phyloP scores from a whole-genome alignment of 1,140 invertebrate genomes.

The Bacillus rossius region DNA sequence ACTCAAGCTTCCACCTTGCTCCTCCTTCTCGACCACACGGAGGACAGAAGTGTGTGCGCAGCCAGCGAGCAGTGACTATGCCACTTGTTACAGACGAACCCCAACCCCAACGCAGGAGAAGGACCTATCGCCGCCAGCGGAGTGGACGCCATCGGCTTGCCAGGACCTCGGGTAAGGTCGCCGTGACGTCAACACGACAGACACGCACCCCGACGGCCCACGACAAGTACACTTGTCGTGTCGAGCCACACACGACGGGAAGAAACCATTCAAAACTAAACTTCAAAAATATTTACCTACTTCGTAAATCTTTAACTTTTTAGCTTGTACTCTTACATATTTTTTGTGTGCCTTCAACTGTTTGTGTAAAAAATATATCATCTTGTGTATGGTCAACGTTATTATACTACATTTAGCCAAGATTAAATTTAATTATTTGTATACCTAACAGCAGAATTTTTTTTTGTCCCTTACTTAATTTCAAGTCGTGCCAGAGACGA shows the following conservation, averaged over 20 bases:
- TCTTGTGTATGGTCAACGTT: too few species aligned
- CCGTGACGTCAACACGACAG: background rate
- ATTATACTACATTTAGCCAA: too few species aligned
- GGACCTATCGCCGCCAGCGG: conserved; percentile 7
- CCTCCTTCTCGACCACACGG: too few species aligned
- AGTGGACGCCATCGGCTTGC: conserved; percentile 13
- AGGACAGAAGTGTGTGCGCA: too few species aligned
- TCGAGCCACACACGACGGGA: background rate
- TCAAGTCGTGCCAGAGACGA: too few species aligned
- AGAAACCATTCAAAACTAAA: background rate
- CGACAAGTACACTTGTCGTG: background rate
- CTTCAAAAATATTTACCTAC: too few species aligned
- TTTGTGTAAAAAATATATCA: too few species aligned
- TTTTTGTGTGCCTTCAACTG: background rate
- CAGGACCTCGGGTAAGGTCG: conserved; percentile 17
- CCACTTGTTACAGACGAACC: background rate
- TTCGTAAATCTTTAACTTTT: background rate
- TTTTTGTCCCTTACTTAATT: too few species aligned
- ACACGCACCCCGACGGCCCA: background rate
- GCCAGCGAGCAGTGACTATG: background rate
- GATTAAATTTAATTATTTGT: too few species aligned
- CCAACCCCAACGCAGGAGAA: background rate
- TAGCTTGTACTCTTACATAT: background rate
- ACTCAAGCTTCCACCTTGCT: too few species aligned
- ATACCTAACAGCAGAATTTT: too few species aligned